Evolutionary conservation across 30 jellyfish, hydroid and myxozoan species (phyloP).

Genomic region (Aurelia sp.): DNA sequence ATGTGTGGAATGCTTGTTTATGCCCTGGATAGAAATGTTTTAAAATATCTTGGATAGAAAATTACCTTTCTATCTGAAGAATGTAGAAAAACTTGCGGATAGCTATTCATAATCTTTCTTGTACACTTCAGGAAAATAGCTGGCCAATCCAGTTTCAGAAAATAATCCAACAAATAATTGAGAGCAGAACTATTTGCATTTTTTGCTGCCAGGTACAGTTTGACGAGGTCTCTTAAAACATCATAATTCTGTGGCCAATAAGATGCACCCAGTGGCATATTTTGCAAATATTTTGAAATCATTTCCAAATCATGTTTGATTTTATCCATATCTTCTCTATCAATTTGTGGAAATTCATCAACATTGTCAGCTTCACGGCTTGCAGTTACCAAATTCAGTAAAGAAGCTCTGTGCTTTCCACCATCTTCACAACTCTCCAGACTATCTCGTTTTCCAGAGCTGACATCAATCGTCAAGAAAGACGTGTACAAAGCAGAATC

Average conservation of each 20-base stretch:
- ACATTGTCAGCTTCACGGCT: conserved; percentile 18
- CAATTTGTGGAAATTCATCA: conserved; percentile 35
- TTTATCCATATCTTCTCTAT: conserved; percentile 61
- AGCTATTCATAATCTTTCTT: conserved; percentile 60
- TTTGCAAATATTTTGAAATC: conserved; percentile 68
- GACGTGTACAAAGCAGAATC: conserved; percentile 63
- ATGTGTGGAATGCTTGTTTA: too few relatives aligned
- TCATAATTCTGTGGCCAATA: conserved; percentile 79
- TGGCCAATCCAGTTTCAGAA: conserved; percentile 86
- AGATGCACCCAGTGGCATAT: conserved; percentile 75
- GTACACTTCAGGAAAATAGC: conserved; percentile 69
- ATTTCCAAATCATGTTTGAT: conserved; percentile 62
- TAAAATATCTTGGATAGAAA: too few relatives aligned
- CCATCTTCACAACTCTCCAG: conserved; percentile 20
- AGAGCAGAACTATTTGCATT: conserved; percentile 38
- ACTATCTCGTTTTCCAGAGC: conserved; percentile 25
- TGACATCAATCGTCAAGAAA: conserved; percentile 75
- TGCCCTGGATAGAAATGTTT: too few relatives aligned
- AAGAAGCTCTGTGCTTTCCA: conserved; percentile 61
- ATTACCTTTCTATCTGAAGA: conserved; percentile 71
- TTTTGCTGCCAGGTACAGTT: conserved; percentile 61
- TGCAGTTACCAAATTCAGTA: conserved; percentile 54
- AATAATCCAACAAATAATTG: conserved; percentile 52
- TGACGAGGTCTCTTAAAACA: conserved; percentile 77
- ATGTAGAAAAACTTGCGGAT: conserved; percentile 87